phyloP scores from a whole-genome alignment of 2,888 invertebrate species.

The Eurytoma adleriae region DNA sequence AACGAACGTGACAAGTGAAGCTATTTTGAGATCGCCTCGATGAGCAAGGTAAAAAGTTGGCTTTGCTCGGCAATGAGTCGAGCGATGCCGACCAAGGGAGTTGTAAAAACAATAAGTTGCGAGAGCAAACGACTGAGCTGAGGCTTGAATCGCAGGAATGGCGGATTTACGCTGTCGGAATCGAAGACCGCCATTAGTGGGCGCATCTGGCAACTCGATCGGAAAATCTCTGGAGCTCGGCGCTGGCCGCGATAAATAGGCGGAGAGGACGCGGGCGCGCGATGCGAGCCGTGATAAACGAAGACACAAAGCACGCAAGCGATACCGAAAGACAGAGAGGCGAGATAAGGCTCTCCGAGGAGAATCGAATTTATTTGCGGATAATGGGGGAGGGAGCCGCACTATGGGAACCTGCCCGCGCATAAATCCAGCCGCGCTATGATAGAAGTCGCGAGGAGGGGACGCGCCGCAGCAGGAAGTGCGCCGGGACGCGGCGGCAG shows the following conservation, averaged over 20 bases:
- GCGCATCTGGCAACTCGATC: slow-evolving; percentile 31
- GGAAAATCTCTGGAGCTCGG: slow-evolving; percentile 35
- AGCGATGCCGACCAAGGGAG: background rate
- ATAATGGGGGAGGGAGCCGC: slow-evolving; percentile 26
- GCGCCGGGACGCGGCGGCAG: slow-evolving; percentile 6
- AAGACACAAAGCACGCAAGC: slow-evolving; percentile 32
- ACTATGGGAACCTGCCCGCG: slow-evolving; percentile 30
- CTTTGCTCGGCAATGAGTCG: slow-evolving; percentile 42
- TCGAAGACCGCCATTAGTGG: slow-evolving; percentile 47
- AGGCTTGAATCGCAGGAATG: background rate
- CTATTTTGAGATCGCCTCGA: slow-evolving; percentile 26
- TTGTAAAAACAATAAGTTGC: background rate
- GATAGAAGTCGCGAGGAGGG: slow-evolving; percentile 10
- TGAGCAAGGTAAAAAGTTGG: slow-evolving; percentile 10
- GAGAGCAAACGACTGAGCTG: background rate
- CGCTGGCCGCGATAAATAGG: background rate
- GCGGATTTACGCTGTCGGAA: slow-evolving; percentile 11
- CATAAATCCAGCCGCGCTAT: slow-evolving; percentile 38
- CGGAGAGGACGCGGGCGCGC: background rate
- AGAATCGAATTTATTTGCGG: slow-evolving; percentile 47
- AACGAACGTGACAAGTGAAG: slow-evolving; percentile 5
- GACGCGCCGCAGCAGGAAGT: slow-evolving; percentile 39
- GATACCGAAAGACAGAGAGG: slow-evolving; percentile 30
- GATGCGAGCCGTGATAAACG: slow-evolving; percentile 44
- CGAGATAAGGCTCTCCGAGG: background rate